Evolutionary conservation across 2,888 invertebrate genomes (phyloP).

Genomic region (Cataglyphis altisquamis): DNA sequence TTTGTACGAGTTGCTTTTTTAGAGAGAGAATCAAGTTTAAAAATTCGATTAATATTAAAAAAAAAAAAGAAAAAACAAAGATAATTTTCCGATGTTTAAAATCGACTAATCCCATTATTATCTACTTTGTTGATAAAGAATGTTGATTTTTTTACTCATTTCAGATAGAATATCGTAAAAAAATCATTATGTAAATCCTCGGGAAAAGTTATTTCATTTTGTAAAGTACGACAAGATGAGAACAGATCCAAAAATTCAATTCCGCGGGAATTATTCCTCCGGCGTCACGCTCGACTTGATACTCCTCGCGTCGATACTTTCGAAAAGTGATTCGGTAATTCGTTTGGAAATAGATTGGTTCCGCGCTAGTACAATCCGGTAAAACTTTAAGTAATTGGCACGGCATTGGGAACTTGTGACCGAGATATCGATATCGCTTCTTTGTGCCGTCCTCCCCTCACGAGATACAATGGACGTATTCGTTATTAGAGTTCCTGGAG

Average conservation of each 20-base stretch:
- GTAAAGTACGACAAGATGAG: background rate
- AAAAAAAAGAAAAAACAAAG: background rate
- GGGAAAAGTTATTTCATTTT: background rate
- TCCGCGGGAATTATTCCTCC: slow-evolving; percentile 17
- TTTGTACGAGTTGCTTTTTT: background rate
- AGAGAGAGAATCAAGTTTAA: slow-evolving; percentile 6
- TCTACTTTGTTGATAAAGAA: background rate
- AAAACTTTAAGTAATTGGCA: slow-evolving; percentile 47
- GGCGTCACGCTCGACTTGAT: slow-evolving; percentile 38
- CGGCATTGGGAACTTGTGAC: slow-evolving; percentile 33
- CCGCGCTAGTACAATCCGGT: slow-evolving; percentile 36
- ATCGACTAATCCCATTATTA: background rate
- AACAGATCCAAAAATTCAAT: slow-evolving; percentile 19
- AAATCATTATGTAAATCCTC: background rate
- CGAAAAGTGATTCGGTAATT: slow-evolving; percentile 39
- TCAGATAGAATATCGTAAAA: background rate
- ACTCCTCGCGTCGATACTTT: slow-evolving; percentile 20
- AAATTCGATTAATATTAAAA: background rate
- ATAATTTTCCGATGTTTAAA: background rate
- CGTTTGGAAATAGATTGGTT: slow-evolving; percentile 41
- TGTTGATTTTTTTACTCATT: background rate
- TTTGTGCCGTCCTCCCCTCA: background rate
- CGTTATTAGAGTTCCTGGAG: slow-evolving; percentile 39
- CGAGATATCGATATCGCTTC: slow-evolving; percentile 45
- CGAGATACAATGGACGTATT: slow-evolving; percentile 32